phyloP scores from a whole-genome alignment of 2,888 invertebrate species.

The Megalurothrips usitatus region DNA sequence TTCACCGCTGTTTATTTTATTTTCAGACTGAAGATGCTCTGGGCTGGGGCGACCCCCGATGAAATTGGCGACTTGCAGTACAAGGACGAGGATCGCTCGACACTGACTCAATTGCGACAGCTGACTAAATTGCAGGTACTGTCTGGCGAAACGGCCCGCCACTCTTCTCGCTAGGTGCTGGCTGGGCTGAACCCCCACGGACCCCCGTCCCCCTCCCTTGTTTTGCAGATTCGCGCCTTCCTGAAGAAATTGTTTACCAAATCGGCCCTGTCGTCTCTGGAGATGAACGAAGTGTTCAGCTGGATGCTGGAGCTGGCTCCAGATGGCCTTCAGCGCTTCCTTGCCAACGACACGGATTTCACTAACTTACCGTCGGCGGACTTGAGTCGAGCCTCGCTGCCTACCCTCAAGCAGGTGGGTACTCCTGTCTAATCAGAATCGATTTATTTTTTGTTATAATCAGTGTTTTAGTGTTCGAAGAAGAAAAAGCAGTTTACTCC shows the following conservation, averaged over 20 bases:
- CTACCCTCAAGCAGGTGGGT: not conserved
- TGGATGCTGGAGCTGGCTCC: conserved; percentile 32
- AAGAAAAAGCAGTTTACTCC: no score
- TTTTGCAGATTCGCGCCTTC: not conserved
- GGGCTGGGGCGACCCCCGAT: not conserved
- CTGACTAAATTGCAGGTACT: not conserved
- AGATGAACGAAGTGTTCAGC: not conserved
- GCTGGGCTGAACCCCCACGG: no score
- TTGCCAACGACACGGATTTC: conserved; percentile 34
- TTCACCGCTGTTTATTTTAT: not conserved
- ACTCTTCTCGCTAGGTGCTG: no score
- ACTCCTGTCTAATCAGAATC: not conserved
- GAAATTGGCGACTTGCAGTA: not conserved
- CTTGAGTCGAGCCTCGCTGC: not conserved
- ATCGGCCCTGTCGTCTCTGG: not conserved
- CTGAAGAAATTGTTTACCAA: not conserved
- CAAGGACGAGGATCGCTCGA: not conserved
- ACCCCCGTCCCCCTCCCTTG: no score
- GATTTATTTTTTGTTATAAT: not conserved
- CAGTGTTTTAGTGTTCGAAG: not conserved
- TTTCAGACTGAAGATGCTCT: not conserved
- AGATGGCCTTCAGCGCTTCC: conserved; percentile 33
- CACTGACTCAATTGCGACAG: not conserved
- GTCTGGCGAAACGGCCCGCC: no score
- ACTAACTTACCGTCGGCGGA: not conserved